Conservation (phyloP, 1,140 invertebrate genomes). For the Neomicropteryx cornuta region DNA sequence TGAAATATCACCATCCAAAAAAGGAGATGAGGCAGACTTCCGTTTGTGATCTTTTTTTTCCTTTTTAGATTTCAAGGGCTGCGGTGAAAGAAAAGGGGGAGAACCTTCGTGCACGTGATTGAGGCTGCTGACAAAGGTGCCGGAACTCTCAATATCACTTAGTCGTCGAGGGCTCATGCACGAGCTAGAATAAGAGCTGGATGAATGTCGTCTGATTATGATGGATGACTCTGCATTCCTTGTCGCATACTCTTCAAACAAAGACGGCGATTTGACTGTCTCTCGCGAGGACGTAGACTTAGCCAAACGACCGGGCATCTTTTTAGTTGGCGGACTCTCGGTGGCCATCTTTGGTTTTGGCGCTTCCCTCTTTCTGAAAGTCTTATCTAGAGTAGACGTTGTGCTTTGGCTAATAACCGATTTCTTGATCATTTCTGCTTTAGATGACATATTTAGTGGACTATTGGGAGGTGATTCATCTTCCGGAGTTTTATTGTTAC, state of each 20-base stretch:
- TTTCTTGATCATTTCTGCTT: slow-evolving; percentile 44
- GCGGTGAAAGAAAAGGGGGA: too few relatives aligned
- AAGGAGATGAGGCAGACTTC: slow-evolving; percentile 6
- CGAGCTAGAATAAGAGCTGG: slow-evolving; percentile 69
- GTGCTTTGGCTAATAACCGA: slow-evolving; percentile 40
- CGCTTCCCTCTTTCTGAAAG: slow-evolving; percentile 33
- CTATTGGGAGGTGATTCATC: slow-evolving; percentile 28
- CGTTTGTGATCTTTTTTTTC: slow-evolving; percentile 8
- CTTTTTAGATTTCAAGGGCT: too few relatives aligned
- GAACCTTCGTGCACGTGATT: slow-evolving; percentile 7
- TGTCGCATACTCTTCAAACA: slow-evolving; percentile 45
- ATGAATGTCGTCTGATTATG: slow-evolving; percentile 68
- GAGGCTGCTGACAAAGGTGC: slow-evolving; percentile 9
- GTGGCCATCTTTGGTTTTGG: slow-evolving; percentile 27
- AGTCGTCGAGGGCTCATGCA: slow-evolving; percentile 35
- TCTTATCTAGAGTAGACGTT: slow-evolving; percentile 37
- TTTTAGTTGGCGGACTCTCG: slow-evolving; percentile 24
- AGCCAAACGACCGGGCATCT: slow-evolving; percentile 28
- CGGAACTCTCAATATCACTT: slow-evolving; percentile 26
- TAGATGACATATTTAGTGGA: slow-evolving; percentile 34
- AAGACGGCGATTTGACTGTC: slow-evolving; percentile 37
- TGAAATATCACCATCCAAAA: slow-evolving; percentile 21
- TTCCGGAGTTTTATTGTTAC: slow-evolving; percentile 26
- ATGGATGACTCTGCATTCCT: slow-evolving; percentile 61
- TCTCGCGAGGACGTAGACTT: slow-evolving; percentile 24